Evolutionary conservation across 2,888 invertebrate genomes (phyloP), one percentile per base, ranked within the genome.

Genomic region (Cataglyphis altisquamis): DNA sequence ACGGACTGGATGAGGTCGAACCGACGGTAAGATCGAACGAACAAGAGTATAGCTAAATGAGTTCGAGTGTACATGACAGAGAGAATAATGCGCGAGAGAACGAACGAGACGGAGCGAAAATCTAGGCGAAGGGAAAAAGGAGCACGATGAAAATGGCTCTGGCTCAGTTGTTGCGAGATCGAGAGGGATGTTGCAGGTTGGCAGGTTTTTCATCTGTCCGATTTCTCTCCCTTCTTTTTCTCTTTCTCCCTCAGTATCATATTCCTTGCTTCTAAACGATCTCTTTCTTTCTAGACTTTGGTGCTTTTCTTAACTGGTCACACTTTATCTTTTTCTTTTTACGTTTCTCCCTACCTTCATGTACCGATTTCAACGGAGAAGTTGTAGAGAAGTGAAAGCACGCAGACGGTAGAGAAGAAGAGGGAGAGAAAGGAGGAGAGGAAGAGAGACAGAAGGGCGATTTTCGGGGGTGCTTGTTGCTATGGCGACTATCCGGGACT

Each of bases 401-500:
- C 15, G 18, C 39, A 45, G 55, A 72, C 45, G 52, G 29, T 77
- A 45, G 55, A 60, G 45, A 15, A n/a, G 62, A 62, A 82, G 84
- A 41, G 48, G 45, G 74, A 63, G 84, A 45, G 52, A 68, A 64
- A 67, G 78, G 68, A 77, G 74, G 86, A 88, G 87, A 88, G 84
- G 66, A 82, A 70, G 85, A 84, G 84, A 87, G 89, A 82, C 81
- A 87, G 82, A 85, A 88, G 80, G 85, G 82, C 88, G 91, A 93
- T 93, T 94, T 94, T 94, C 93, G 94, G 93, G 93, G 90, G 91
- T 93, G 94, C 93, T 92, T 93, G 94, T 94, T 94, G 93, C 94
- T 94, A 94, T 94, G 94, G 90, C 93, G 92, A 94, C 94, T 92
- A 91, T 90, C 94, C 94, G 93, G 94, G 93, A 93, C 93, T 93